phyloP scores from a whole-genome alignment of 2,113 vertebrate species.

The Oophaga pumilio region DNA sequence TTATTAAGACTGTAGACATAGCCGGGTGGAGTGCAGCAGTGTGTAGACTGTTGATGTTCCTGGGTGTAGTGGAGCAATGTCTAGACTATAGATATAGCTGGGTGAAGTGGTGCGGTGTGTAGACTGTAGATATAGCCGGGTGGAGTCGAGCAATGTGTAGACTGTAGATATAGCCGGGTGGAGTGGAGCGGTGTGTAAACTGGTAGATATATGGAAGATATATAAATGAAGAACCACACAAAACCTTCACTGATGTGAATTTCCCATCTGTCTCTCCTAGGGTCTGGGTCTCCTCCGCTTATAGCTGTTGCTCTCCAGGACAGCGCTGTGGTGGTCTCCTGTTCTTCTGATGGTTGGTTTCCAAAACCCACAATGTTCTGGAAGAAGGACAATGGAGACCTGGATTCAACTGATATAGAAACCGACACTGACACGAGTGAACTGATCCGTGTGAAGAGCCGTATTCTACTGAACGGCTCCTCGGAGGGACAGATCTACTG shows the following conservation, averaged over 20 bases:
- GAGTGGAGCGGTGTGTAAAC: background rate
- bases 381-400: background rate
- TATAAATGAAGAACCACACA: no score
- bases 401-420: no score
- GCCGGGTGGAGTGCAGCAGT: no score
- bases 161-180: no score
- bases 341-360: slow-evolving; percentile 46
- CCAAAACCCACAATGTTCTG: slow-evolving; percentile 35
- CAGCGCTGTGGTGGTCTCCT: slow-evolving; percentile 26
- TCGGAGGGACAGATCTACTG: slow-evolving; percentile 20
- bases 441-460: background rate
- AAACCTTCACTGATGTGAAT: no score
- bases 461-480: slow-evolving; percentile 5
- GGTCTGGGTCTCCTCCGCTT: slow-evolving; percentile 9
- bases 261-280: background rate
- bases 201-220: background rate
- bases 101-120: no score
- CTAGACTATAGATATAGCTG: no score
- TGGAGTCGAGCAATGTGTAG: no score
- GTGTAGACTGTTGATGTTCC: no score
- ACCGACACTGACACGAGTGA: background rate
- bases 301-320: slow-evolving; percentile 21
- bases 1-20: no score
- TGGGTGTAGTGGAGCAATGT: no score
- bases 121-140: no score